A percentile compares a stretch with the other conserved stretches of the same genome.
Evolutionary conservation across 2,888 invertebrate genomes (phyloP).

Genomic region (Tricholauxania praeusta): DNA sequence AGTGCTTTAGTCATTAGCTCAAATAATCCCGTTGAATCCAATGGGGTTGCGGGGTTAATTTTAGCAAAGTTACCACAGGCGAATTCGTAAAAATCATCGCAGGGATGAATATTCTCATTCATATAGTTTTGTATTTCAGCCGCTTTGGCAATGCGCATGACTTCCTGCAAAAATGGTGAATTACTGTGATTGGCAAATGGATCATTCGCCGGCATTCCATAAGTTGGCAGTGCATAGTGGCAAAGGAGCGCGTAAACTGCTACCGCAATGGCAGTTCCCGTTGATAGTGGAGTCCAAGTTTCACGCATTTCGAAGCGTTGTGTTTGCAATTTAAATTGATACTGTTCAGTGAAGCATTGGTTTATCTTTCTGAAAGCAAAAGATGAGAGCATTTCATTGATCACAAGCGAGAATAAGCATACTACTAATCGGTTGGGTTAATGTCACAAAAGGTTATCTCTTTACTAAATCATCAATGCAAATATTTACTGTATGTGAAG

Average conservation of each 20-base stretch:
- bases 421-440: too few species aligned
- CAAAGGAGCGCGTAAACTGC: too few species aligned
- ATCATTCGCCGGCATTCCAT: neutral
- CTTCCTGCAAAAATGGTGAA: constrained; percentile 36
- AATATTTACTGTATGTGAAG: too few species aligned
- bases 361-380: neutral
- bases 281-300: neutral
- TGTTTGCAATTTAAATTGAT: neutral
- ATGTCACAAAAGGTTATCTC: too few species aligned
- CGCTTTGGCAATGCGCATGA: constrained; percentile 54
- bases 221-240: neutral
- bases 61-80: constrained; percentile 60
- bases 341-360: neutral
- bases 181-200: constrained; percentile 16
- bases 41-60: constrained; percentile 52
- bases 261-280: neutral
- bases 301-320: neutral
- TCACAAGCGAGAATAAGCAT: too few species aligned
- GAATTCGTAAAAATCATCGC: constrained; percentile 60
- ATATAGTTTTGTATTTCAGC: constrained; percentile 57
- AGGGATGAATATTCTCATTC: constrained; percentile 57
- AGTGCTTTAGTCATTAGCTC: constrained; percentile 53
- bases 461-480: too few species aligned
- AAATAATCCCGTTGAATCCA: constrained; percentile 56
- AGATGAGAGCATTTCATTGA: too few species aligned